Percentiles rank a stretch among this genome's conserved stretches.
Evolutionary conservation across 2,797 vertebrate species (phyloP).

Genomic region (Lepilemur ruficaudatus): DNA sequence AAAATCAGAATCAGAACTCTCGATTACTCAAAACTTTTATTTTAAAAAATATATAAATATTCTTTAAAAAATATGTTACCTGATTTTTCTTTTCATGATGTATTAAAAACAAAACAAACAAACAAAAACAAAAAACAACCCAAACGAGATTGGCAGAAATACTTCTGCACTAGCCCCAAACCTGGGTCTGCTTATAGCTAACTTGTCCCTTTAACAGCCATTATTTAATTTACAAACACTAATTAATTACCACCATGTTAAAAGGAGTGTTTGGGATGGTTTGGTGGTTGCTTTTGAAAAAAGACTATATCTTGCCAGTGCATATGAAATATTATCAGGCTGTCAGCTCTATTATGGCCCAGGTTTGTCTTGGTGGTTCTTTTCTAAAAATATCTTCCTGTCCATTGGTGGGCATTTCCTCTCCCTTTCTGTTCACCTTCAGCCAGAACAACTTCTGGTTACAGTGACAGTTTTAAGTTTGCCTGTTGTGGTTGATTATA

Average conservation of each 20-base stretch:
- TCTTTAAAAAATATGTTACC: not conserved
- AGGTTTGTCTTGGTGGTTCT: not conserved
- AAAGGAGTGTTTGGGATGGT: not conserved
- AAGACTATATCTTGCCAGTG: not conserved
- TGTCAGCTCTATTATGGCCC: not conserved
- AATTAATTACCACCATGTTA: not conserved
- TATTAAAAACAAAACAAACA: not conserved
- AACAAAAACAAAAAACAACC: too few relatives aligned
- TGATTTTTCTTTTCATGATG: not conserved
- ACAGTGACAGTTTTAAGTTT: not conserved
- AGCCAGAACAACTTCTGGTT: conserved; percentile 6
- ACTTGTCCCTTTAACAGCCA: not conserved
- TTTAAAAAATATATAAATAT: not conserved
- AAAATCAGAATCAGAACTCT: not conserved
- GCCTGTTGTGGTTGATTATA: conserved; percentile 27
- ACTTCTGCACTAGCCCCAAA: not conserved
- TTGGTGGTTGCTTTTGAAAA: not conserved
- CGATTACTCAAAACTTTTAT: not conserved
- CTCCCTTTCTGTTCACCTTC: conserved; percentile 12
- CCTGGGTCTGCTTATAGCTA: not conserved
- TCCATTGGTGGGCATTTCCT: not conserved
- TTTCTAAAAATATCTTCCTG: not conserved
- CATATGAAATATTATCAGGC: not conserved
- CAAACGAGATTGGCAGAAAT: not conserved
- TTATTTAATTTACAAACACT: not conserved